A percentile compares a stretch with the other conserved stretches of the same genome.
Evolutionary conservation across 2,797 vertebrate species (phyloP).

Genomic region (Hoplostethus mediterraneus): DNA sequence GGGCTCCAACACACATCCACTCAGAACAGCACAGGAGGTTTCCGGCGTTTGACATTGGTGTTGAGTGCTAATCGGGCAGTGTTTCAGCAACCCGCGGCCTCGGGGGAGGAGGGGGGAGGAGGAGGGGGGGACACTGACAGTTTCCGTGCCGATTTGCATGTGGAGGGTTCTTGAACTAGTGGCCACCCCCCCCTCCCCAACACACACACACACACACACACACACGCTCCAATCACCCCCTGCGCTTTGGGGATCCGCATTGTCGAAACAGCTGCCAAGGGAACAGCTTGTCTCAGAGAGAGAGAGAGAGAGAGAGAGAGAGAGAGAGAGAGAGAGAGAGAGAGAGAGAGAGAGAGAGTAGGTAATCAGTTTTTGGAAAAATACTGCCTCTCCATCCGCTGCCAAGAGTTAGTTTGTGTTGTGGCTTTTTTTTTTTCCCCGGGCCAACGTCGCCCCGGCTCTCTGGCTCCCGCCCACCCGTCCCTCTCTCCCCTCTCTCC

Average conservation of each 20-base stretch:
- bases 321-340: conserved; percentile 49
- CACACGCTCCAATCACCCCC: conserved; percentile 43
- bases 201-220: conserved; percentile 15
- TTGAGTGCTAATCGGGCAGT: conserved; percentile 61
- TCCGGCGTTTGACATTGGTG: conserved; percentile 51
- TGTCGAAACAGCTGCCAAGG: conserved; percentile 80
- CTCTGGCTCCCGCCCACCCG: conserved; percentile 58
- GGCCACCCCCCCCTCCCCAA: conserved; percentile 19
- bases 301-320: conserved; percentile 45
- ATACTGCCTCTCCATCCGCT: conserved; percentile 63
- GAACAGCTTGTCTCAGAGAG: conserved; percentile 77
- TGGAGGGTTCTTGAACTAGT: conserved; percentile 65
- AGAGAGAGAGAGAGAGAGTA: conserved; percentile 47
- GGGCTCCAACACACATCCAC: conserved; percentile 40
- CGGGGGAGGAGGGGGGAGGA: no score
- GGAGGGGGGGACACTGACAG: conserved; percentile 38
- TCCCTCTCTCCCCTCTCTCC: no score
- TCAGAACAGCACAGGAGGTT: conserved; percentile 36
- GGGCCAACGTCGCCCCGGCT: conserved; percentile 59
- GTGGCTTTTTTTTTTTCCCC: conserved; percentile 67
- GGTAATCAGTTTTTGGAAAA: conserved; percentile 78
- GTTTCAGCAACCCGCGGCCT: conserved; percentile 53
- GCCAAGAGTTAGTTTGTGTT: conserved; percentile 78
- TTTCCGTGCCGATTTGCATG: conserved; percentile 66
- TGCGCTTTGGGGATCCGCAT: conserved; percentile 61